A percentile compares a stretch with the other conserved stretches of the same genome.
phyloP scores from a whole-genome alignment of 2,113 vertebrate species.

The Cinclus mexicanus region DNA sequence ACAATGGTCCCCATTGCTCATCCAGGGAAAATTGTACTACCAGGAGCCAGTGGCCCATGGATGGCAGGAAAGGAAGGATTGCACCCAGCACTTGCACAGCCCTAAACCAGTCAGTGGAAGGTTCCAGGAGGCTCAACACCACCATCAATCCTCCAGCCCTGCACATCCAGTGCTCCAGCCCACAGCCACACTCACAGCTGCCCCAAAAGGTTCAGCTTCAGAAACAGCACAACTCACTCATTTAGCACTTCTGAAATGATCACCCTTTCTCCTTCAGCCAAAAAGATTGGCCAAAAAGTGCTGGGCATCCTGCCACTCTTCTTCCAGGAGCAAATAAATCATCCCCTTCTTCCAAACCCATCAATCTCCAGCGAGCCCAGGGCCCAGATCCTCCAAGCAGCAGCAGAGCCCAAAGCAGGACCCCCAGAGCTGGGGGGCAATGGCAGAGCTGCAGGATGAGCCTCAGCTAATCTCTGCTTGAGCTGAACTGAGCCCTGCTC shows the following conservation, averaged over 20 bases:
- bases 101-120: background rate
- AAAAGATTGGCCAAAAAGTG: background rate
- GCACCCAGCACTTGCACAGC: rapidly evolving
- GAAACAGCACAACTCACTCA: background rate
- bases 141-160: background rate
- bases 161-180: rapidly evolving
- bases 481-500: background rate
- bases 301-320: conserved; percentile 7
- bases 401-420: background rate
- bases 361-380: rapidly evolving
- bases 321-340: background rate
- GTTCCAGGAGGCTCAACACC: background rate
- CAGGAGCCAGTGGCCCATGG: background rate
- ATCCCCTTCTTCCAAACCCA: background rate
- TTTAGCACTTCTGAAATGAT: background rate
- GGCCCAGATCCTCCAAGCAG: rapidly evolving
- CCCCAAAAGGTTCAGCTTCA: background rate
- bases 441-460: background rate
- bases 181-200: background rate
- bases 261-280: background rate
- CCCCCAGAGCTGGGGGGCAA: background rate
- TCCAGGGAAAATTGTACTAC: rapidly evolving
- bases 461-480: background rate
- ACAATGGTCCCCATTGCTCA: rapidly evolving
- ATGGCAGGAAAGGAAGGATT: background rate